A percentile compares a stretch with the other conserved stretches of the same genome.
Conservation (phyloP, 2,888 invertebrate species). For the Conomelus anceps region DNA sequence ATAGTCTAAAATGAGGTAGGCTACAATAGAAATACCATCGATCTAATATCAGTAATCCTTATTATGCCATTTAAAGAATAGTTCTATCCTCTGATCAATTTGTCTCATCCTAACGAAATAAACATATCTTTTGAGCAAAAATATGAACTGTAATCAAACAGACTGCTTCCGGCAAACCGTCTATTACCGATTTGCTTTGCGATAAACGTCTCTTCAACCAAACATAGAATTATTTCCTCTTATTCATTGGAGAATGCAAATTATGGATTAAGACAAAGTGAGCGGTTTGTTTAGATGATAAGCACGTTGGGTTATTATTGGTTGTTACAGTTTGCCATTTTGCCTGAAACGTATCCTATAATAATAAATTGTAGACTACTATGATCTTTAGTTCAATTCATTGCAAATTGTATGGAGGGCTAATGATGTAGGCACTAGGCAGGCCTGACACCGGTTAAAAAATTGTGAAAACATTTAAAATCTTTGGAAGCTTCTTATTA, state of each 20-base stretch:
- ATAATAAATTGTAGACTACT: not conserved
- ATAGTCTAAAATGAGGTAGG: no score
- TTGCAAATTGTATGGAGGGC: not conserved
- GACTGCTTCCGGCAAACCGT: not conserved
- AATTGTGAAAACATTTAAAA: not conserved
- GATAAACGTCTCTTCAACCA: not conserved
- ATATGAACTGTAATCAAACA: not conserved
- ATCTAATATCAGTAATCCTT: not conserved
- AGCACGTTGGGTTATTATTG: not conserved
- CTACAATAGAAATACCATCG: no score
- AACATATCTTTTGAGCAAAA: not conserved
- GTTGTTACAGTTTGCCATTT: not conserved
- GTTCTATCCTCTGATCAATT: not conserved
- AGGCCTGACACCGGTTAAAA: no score
- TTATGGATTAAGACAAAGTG: not conserved
- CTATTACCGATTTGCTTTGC: not conserved
- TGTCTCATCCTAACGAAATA: not conserved
- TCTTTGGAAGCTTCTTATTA: no score
- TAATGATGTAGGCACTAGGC: not conserved
- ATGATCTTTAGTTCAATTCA: not conserved
- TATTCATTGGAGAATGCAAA: not conserved
- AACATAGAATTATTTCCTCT: not conserved
- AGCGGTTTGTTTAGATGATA: not conserved
- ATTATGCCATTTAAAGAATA: not conserved
- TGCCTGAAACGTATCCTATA: not conserved